phyloP scores from a whole-genome alignment of 2,113 vertebrate species.

The Laticauda laticaudata region DNA sequence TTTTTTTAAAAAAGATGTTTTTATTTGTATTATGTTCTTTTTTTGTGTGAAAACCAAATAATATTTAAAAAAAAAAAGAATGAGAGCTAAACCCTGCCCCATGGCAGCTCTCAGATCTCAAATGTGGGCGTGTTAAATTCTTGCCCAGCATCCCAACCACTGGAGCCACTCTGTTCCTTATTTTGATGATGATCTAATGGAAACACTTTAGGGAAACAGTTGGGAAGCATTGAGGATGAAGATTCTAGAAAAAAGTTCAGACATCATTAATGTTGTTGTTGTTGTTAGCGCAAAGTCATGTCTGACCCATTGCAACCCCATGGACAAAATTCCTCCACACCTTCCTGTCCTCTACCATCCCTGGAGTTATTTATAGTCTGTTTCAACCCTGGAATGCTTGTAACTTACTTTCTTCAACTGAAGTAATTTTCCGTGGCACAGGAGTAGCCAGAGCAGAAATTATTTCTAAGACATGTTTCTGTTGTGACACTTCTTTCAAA shows the following conservation, averaged over 20 bases:
- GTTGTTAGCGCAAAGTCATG: no score
- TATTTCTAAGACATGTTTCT: constrained; percentile 67
- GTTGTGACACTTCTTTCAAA: constrained; percentile 68
- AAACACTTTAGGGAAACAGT: not conserved
- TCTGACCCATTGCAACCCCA: no score
- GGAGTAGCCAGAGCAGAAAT: constrained; percentile 64
- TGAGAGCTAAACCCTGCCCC: not conserved
- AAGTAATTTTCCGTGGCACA: constrained; percentile 47
- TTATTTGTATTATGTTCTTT: no score
- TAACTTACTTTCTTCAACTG: constrained; percentile 72
- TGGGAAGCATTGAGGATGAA: not conserved
- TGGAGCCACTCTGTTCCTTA: not conserved
- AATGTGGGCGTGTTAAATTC: not conserved
- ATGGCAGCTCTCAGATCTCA: not conserved
- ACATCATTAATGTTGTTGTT: no score
- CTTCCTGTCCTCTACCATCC: no score
- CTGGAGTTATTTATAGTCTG: not conserved
- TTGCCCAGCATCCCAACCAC: not conserved
- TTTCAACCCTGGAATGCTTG: not conserved
- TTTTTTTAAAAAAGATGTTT: no score
- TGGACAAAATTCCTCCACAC: no score
- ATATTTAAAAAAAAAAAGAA: no score
- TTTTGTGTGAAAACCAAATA: no score
- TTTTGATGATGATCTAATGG: not conserved
- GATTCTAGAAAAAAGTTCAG: not conserved